Conservation (phyloP, 2,797 vertebrate genomes). For the Perodicticus potto region DNA sequence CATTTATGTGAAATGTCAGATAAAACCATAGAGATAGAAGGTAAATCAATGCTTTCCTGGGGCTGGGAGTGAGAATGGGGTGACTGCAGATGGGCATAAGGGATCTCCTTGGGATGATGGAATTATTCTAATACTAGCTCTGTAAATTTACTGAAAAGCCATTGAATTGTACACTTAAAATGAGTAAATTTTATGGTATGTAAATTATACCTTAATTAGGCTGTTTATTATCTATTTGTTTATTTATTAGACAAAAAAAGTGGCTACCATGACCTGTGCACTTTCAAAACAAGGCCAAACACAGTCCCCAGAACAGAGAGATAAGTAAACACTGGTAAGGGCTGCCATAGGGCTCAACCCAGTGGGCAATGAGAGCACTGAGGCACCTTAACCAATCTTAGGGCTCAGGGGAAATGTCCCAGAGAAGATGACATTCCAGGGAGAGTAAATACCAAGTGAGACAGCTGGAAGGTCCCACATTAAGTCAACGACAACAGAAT, state of each 20-base stretch:
- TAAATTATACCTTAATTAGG: conserved; percentile 19
- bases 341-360: neutral
- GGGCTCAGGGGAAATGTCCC: neutral
- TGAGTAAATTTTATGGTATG: neutral
- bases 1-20: neutral
- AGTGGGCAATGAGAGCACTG: neutral
- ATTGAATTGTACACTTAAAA: neutral
- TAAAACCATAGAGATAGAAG: neutral
- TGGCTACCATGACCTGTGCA: neutral
- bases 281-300: conserved; percentile 41
- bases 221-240: neutral
- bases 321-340: neutral
- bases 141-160: conserved; percentile 18
- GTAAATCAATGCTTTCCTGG: neutral
- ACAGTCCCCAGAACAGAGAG: neutral
- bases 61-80: neutral
- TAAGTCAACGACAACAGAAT: neutral
- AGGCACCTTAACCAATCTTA: neutral
- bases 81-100: too few species aligned
- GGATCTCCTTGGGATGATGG: neutral
- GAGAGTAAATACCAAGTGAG: neutral
- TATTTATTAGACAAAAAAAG: neutral
- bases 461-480: neutral
- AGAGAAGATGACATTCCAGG: neutral
- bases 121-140: neutral